Percentiles rank a stretch among this genome's conserved stretches.
Conservation (phyloP, 2,888 invertebrate species). For the Chrysolina haemoptera region DNA sequence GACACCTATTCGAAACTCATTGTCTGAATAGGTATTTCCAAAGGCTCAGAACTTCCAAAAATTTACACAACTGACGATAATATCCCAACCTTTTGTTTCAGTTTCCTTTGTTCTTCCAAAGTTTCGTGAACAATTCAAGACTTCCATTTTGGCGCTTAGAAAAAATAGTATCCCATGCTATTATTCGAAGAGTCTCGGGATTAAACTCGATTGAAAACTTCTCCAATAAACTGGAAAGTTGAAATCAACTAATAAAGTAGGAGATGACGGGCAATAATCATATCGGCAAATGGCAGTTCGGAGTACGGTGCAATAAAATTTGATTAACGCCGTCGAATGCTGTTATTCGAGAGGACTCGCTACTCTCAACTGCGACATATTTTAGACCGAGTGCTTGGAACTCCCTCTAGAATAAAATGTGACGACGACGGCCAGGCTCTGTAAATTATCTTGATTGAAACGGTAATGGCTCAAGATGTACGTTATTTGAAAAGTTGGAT, state of each 20-base stretch:
- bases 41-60: too few species aligned
- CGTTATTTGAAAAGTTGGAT: slow-evolving; percentile 5
- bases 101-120: too few species aligned
- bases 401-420: not conserved
- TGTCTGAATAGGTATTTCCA: too few species aligned
- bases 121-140: too few species aligned
- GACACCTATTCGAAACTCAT: too few species aligned
- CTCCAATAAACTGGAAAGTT: slow-evolving; percentile 51
- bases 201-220: slow-evolving; percentile 39
- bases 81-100: too few species aligned
- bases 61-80: too few species aligned
- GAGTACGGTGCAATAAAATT: slow-evolving; percentile 57
- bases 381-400: slow-evolving; percentile 23
- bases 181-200: not conserved
- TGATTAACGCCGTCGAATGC: slow-evolving; percentile 53
- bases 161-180: not conserved
- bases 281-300: slow-evolving; percentile 54
- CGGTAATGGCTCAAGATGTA: not conserved
- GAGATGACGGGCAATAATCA: slow-evolving; percentile 59
- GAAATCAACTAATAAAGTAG: slow-evolving; percentile 58
- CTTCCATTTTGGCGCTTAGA: not conserved
- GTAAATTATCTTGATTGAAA: slow-evolving; percentile 17
- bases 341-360: slow-evolving; percentile 30
- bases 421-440: not conserved
- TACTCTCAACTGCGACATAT: slow-evolving; percentile 35